Evolutionary conservation across 2,797 vertebrate genomes (phyloP).

Genomic region (Cephalopachus bancanus): DNA sequence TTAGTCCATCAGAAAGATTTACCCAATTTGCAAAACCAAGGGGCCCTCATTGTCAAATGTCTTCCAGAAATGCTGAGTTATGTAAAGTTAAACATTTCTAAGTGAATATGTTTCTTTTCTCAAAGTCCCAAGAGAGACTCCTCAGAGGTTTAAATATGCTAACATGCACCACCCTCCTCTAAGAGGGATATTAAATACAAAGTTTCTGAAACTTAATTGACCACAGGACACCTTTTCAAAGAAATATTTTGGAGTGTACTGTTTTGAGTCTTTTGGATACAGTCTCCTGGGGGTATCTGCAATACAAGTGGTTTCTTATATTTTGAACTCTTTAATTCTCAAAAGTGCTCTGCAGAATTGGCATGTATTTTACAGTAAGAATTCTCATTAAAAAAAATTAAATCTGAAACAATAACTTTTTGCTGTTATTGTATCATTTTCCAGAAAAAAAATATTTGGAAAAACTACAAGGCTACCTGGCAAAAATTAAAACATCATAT

Average conservation of each 20-base stretch:
- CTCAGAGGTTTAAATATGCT: neutral
- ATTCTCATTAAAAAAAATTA: conserved; percentile 38
- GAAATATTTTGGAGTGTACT: neutral
- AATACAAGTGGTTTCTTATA: neutral
- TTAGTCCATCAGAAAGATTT: neutral
- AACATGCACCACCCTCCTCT: neutral
- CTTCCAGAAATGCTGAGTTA: neutral
- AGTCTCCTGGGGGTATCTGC: neutral
- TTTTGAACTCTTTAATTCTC: conserved; percentile 18
- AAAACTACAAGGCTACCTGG: neutral
- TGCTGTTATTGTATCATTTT: neutral
- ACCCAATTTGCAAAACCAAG: neutral
- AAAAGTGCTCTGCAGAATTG: neutral
- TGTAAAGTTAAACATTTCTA: neutral
- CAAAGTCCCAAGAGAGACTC: neutral
- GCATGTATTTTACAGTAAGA: neutral
- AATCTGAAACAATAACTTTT: conserved; percentile 25
- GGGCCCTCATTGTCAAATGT: neutral
- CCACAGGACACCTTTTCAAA: neutral
- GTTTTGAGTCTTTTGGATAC: neutral
- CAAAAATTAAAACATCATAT: conserved; percentile 24
- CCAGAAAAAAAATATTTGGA: conserved; percentile 31
- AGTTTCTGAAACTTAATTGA: neutral
- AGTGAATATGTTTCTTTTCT: neutral
- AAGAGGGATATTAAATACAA: neutral